Conservation (phyloP, 2,797 vertebrate species). For the Taeniopygia guttata region DNA sequence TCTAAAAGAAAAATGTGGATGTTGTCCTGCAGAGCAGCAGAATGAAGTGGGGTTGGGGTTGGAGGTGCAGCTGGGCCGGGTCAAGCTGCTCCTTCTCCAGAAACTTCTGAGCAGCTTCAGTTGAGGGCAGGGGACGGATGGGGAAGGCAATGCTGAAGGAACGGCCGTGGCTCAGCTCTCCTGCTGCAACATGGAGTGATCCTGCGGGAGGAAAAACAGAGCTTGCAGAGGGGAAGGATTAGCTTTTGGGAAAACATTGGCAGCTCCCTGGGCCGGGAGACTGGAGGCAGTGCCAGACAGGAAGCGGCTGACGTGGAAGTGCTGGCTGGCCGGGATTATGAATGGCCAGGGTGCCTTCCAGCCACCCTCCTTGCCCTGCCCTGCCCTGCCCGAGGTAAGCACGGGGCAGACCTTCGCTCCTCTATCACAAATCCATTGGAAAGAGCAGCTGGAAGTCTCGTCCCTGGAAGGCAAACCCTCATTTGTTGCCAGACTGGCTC, state of each 20-base stretch:
- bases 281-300: neutral
- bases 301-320: conserved; percentile 45
- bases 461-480: accelerated
- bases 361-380: neutral
- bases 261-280: neutral
- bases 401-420: neutral
- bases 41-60: neutral
- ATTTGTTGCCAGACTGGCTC: neutral
- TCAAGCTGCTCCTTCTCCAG: neutral
- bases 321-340: neutral
- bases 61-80: neutral
- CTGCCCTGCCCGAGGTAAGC: neutral
- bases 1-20: neutral
- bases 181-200: neutral
- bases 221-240: neutral
- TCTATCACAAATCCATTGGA: neutral
- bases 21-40: neutral
- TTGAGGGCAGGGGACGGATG: accelerated
- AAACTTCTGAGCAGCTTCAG: neutral
- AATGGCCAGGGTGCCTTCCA: neutral
- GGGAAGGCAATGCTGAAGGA: accelerated
- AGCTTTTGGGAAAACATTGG: neutral
- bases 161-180: accelerated
- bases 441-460: neutral
- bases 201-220: neutral